Conservation (phyloP, 1,140 invertebrate genomes). For the Drosophila bocki region DNA sequence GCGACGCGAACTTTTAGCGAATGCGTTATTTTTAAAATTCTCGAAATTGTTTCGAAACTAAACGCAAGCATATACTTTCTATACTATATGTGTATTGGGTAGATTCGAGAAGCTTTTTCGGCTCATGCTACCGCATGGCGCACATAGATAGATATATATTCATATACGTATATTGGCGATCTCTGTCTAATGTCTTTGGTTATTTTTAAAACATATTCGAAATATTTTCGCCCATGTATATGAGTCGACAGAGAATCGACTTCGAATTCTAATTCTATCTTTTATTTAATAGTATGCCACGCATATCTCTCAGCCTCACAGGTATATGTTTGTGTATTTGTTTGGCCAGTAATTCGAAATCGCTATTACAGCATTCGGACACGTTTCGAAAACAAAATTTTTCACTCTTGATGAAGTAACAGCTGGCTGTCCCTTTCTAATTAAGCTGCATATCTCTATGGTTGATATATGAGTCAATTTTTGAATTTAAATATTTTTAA, state of each 20-base stretch:
- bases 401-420: slow-evolving; percentile 54
- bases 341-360: slow-evolving; percentile 73
- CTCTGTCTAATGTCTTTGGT: slow-evolving; percentile 71
- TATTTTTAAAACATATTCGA: slow-evolving; percentile 82
- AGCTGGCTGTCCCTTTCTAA: slow-evolving; percentile 52
- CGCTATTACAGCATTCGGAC: slow-evolving; percentile 56
- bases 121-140: slow-evolving; percentile 54
- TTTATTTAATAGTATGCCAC: slow-evolving; percentile 50
- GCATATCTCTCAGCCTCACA: slow-evolving; percentile 59
- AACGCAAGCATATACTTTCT: slow-evolving; percentile 45
- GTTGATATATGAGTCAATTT: slow-evolving; percentile 19
- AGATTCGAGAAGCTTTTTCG: slow-evolving; percentile 55
- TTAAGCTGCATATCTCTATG: slow-evolving; percentile 5
- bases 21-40: slow-evolving; percentile 84
- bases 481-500: not conserved
- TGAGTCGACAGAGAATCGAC: slow-evolving; percentile 45
- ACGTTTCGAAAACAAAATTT: slow-evolving; percentile 23
- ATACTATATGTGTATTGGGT: slow-evolving; percentile 36
- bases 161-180: slow-evolving; percentile 36
- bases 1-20: slow-evolving; percentile 72
- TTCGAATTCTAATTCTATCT: slow-evolving; percentile 45
- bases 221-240: slow-evolving; percentile 70
- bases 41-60: slow-evolving; percentile 84
- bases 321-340: slow-evolving; percentile 68
- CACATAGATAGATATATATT: slow-evolving; percentile 39